These are phyloP conservation scores for Dermochelys coriacea DNA, from an alignment of 2,797 vertebrate genomes.

Conservation along the genomic window DNA sequence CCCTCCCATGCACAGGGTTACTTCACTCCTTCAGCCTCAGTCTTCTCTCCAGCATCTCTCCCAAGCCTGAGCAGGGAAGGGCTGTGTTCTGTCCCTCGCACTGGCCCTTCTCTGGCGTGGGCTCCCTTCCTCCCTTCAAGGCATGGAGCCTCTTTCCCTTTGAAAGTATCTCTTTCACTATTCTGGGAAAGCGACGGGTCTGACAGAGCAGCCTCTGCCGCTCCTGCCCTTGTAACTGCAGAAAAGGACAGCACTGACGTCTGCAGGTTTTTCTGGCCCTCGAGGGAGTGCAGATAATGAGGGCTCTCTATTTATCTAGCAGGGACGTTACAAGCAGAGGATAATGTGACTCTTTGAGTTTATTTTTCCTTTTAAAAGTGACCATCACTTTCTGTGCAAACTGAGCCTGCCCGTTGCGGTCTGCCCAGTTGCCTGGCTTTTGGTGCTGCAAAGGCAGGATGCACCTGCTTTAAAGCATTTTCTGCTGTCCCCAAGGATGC, in stretches of 20 bases:
- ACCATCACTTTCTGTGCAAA: conserved; percentile 18
- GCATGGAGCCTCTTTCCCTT: not conserved
- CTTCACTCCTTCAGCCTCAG: not conserved
- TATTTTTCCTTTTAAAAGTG: conserved; percentile 53
- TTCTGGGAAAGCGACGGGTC: not conserved
- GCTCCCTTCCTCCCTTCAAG: not conserved
- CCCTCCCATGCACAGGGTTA: not conserved
- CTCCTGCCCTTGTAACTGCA: not conserved
- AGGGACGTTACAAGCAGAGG: not conserved
- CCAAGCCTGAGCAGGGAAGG: not conserved
- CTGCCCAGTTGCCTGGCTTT: conserved; percentile 45
- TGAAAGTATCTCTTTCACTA: not conserved
- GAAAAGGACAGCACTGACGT: not conserved
- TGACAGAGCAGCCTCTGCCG: fast-evolving
- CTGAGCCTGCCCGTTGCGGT: not conserved
- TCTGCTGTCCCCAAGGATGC: conserved; percentile 12
- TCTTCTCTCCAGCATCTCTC: not conserved
- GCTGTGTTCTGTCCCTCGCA: fast-evolving
- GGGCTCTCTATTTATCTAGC: not conserved
- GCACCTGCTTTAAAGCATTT: conserved; percentile 32
- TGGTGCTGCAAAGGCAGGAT: conserved; percentile 51
- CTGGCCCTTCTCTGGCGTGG: not conserved
- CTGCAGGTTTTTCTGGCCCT: not conserved
- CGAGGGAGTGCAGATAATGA: not conserved
- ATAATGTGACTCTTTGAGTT: not conserved